Evolutionary conservation across 2,113 vertebrate species (phyloP), one percentile per base, ranked within the genome.

Genomic region (Galbula dea): DNA sequence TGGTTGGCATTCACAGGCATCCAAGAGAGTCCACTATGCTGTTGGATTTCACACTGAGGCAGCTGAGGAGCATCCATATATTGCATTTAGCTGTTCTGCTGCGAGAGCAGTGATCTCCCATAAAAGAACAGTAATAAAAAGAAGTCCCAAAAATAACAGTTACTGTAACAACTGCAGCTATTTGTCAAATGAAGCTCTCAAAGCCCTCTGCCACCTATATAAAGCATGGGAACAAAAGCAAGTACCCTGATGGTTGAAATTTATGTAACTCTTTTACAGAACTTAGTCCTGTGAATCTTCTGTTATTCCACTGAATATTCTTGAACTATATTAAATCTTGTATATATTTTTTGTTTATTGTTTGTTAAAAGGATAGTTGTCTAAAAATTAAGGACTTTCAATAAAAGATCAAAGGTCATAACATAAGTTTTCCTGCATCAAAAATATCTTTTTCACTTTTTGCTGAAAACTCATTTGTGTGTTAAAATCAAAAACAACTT

Each of bases 1-100:
- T 32, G 22, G 15, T 10, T 82, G 34, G 37, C 59, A 55, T 76
- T 65, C 27, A 43, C 30, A 48, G 3, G 5, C 17, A 51, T 14
- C 43, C 20, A 13, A 1, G 0, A 34, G 10, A 61, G 26, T 57
- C 21, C 27, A 32, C 34, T 55, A 3, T 0, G 0, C 34, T 57
- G 49, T 12, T 66, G 68, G 10, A 18, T 39, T 84, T 58, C 51
- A 71, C 11, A 6, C 26, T 34, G 34, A 21, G 8, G 32, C 43
- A 72, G 23, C n/a, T 62, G 29, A n/a, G 59, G 41, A 91, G 4
- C 51, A 21, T 17, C 63, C 9, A 8, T 49, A 21, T 37, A 17
- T 65, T 83, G 37, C 46, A 43, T 81, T 90, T 74, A 83, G 26
- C 36, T 89, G 24, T 51, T 93, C 43, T 79, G 52, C 39, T 83